Evolutionary conservation across 37 sponge, comb jelly and placozoan genomes (phyloP).

Genomic region (Spongilla lacustris): DNA sequence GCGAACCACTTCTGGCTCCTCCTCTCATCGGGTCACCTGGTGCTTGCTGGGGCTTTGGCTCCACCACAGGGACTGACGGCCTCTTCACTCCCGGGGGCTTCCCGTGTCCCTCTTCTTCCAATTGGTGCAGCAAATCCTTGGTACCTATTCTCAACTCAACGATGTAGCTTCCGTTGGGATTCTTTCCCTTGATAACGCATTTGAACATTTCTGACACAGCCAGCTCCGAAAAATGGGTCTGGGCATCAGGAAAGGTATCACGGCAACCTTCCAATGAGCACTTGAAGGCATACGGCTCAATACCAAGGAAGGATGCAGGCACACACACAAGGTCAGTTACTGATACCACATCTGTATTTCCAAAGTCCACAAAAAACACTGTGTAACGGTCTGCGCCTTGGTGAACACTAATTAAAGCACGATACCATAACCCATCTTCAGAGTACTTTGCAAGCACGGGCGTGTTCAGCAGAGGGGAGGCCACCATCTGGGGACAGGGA

Average conservation of each 20-base stretch:
- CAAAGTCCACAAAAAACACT: slow-evolving; percentile 80
- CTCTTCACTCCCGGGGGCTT: neutral
- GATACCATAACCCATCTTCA: slow-evolving; percentile 70
- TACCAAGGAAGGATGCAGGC: slow-evolving; percentile 28
- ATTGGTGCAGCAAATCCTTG: neutral
- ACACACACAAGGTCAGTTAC: slow-evolving; percentile 12
- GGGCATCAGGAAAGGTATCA: neutral
- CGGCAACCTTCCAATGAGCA: slow-evolving; percentile 30
- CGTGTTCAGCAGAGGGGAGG: neutral
- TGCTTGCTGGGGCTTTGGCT: neutral
- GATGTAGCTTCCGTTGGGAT: neutral
- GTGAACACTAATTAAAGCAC: slow-evolving; percentile 33
- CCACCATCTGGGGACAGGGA: neutral
- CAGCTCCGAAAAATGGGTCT: slow-evolving; percentile 25
- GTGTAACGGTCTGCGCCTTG: neutral
- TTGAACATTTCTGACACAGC: slow-evolving; percentile 3
- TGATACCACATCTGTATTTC: slow-evolving; percentile 59
- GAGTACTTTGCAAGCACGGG: slow-evolving; percentile 67
- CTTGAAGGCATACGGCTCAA: slow-evolving; percentile 37
- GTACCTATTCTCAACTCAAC: neutral
- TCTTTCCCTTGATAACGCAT: neutral
- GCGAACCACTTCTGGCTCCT: neutral
- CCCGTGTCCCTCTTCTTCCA: neutral
- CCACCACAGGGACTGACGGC: neutral
- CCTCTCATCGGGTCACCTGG: neutral